Evolutionary conservation across 2,113 vertebrate species (phyloP).

Genomic region (Mungos mungo): DNA sequence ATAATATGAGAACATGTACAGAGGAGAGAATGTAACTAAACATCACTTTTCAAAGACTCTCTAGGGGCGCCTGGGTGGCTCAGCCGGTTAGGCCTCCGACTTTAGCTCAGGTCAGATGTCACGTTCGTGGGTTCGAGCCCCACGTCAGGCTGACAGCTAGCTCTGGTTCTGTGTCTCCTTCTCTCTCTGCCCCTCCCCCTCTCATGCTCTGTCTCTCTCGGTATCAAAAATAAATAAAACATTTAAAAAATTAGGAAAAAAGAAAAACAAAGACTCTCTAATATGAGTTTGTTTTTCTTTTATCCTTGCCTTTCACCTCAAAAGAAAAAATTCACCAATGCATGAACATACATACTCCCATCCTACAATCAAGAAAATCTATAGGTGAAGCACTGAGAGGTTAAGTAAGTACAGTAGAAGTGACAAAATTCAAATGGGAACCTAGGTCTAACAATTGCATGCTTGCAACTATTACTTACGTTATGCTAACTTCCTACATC

Average conservation of each 20-base stretch:
- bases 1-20: neutral
- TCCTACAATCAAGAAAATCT: conserved; percentile 35
- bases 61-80: no score
- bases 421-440: conserved; percentile 4
- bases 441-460: neutral
- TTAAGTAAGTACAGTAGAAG: neutral
- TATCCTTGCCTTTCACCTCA: neutral
- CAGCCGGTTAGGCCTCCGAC: no score
- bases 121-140: no score
- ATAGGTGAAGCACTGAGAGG: neutral
- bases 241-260: no score
- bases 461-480: conserved; percentile 19
- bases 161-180: no score
- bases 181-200: no score
- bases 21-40: neutral
- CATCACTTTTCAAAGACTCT: neutral
- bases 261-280: no score
- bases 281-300: neutral
- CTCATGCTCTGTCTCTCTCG: no score
- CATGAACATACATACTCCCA: neutral
- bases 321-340: neutral
- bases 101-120: no score
- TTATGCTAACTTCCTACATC: neutral
- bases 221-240: no score
- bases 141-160: no score